Percentiles rank a stretch among this genome's conserved stretches.
Conservation (phyloP, 2,113 vertebrate species). For the Gasterosteus aculeatus region DNA sequence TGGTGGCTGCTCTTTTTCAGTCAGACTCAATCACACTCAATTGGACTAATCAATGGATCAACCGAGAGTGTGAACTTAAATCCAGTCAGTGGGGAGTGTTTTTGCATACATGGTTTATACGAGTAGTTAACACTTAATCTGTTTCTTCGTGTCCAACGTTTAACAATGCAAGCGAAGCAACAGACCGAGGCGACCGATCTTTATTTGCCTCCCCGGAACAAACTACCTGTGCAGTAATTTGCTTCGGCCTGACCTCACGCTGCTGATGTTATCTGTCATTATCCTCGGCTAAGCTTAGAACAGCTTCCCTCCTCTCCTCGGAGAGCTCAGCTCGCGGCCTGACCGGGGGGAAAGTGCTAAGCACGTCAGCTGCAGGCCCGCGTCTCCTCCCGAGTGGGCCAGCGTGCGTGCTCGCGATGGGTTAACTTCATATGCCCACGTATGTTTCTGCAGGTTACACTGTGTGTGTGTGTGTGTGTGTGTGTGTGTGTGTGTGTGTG, state of each 20-base stretch:
- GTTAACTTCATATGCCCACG: background rate
- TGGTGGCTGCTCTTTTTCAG: background rate
- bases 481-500: constrained; percentile 22
- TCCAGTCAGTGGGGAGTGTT: background rate
- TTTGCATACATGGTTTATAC: background rate
- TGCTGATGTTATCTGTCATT: constrained; percentile 52
- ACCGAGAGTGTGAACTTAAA: background rate
- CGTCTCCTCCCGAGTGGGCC: background rate
- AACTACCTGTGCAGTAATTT: constrained; percentile 22
- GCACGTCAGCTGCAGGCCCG: constrained; percentile 38
- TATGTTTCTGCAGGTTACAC: background rate
- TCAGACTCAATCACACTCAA: background rate
- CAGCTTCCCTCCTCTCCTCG: constrained; percentile 49
- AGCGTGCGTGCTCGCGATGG: background rate
- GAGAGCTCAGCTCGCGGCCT: constrained; percentile 25
- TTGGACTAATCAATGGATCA: background rate
- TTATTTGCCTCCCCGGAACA: constrained; percentile 8
- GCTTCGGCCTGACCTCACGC: constrained; percentile 29
- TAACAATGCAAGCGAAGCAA: background rate
- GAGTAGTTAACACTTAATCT: background rate
- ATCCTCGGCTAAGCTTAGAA: constrained; percentile 51
- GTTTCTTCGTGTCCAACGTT: background rate
- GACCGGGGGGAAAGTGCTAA: constrained; percentile 26
- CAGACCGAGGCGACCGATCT: constrained; percentile 1
- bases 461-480: too few species aligned